Evolutionary conservation across 2,797 vertebrate genomes (phyloP).

Genomic region (Myotis planiceps): DNA sequence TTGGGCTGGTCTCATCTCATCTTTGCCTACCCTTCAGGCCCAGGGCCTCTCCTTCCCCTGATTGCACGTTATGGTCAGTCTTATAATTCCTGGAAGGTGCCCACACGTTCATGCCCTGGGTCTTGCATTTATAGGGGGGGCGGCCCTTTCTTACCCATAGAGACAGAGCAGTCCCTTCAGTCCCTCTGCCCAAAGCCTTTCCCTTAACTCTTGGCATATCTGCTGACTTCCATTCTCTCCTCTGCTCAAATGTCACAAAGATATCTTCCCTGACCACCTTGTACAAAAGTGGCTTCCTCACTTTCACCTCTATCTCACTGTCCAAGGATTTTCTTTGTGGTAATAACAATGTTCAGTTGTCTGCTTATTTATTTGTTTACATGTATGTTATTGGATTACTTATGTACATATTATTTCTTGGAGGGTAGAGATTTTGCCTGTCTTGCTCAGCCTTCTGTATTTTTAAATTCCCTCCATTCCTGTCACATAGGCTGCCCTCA

Average conservation of each 20-base stretch:
- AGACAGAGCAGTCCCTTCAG: not conserved
- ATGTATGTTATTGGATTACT: not conserved
- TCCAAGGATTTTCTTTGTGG: not conserved
- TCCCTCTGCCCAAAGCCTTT: not conserved
- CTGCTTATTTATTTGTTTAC: not conserved
- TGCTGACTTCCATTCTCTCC: not conserved
- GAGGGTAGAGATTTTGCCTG: not conserved
- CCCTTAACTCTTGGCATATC: not conserved
- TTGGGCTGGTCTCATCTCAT: not conserved
- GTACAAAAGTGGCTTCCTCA: not conserved
- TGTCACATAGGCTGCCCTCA: not conserved
- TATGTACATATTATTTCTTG: not conserved
- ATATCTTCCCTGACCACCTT: not conserved
- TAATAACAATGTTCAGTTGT: not conserved
- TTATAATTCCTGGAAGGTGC: not conserved
- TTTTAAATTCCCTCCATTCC: not conserved
- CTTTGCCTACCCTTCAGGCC: not conserved
- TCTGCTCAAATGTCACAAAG: not conserved
- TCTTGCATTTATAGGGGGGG: not conserved
- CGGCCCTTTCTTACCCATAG: fast-evolving
- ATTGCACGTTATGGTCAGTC: fast-evolving
- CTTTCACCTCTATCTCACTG: not conserved
- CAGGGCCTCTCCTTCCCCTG: not conserved
- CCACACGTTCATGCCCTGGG: not conserved
- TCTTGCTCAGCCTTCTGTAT: not conserved